These are phyloP conservation scores for Caenorhabditis sp. DNA, from an alignment of 2,888 invertebrate species.

Conservation along the genomic window DNA sequence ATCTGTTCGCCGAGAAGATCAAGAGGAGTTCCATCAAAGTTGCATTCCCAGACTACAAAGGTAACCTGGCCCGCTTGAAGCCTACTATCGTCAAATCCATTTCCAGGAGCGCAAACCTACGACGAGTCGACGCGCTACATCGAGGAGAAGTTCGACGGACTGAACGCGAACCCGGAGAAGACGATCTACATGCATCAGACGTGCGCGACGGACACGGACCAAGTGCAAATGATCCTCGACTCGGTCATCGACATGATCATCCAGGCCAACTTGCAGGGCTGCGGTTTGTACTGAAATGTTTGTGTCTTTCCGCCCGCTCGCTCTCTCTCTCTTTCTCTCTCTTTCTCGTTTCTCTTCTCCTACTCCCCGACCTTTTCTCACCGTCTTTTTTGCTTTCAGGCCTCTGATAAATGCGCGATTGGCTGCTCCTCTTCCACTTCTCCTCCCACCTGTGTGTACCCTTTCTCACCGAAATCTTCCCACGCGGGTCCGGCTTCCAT, in stretches of 20 bases:
- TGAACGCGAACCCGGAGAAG: conserved; percentile 99
- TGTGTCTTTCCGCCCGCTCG: conserved; percentile 47
- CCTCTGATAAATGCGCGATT: conserved; percentile 24
- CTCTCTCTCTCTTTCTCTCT: conserved; percentile 19
- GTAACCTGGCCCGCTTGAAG: conserved; percentile 55
- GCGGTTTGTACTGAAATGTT: conserved; percentile 76
- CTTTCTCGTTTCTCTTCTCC: background rate
- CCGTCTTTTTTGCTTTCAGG: conserved; percentile 38
- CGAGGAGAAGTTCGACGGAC: conserved; percentile 99
- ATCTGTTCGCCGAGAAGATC: conserved; percentile 78
- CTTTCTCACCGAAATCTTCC: conserved; percentile 27
- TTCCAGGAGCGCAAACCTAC: conserved; percentile 91
- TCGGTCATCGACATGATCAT: conserved; percentile 79
- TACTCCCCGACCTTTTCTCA: background rate
- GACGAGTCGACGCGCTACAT: conserved; percentile 99
- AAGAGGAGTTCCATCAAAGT: conserved; percentile 69
- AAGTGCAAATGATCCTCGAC: conserved; percentile 77
- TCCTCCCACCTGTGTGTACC: conserved; percentile 19
- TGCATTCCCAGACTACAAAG: conserved; percentile 79
- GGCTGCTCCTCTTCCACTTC: conserved; percentile 22
- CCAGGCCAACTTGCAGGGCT: conserved; percentile 78
- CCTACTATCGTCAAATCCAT: background rate
- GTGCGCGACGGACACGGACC: conserved; percentile 73
- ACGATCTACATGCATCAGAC: conserved; percentile 87
- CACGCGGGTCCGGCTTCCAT: conserved; percentile 17